These are phyloP conservation scores for Eriosoma lanigerum DNA, from an alignment of 1,140 invertebrate species.

Conservation along the genomic window DNA sequence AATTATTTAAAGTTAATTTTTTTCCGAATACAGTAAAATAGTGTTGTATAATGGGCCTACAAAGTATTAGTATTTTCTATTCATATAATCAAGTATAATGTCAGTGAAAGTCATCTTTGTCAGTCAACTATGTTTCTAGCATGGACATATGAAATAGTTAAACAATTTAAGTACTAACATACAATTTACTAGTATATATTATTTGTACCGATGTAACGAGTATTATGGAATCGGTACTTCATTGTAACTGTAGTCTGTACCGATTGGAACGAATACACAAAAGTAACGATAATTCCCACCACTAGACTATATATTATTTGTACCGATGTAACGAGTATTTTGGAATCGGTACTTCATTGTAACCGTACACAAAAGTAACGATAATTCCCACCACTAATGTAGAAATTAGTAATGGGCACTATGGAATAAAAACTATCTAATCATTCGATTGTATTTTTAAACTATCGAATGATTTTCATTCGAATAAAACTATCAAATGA, in stretches of 20 bases:
- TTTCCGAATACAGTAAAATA: background rate
- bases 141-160: background rate
- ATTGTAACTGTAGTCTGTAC: too few species aligned
- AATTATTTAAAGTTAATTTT: background rate
- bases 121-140: background rate
- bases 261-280: slow-evolving; percentile 4
- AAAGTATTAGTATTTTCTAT: background rate
- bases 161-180: background rate
- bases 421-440: too few species aligned
- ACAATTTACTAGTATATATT: background rate
- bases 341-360: too few species aligned
- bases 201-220: too few species aligned
- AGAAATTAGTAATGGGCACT: too few species aligned
- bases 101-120: background rate
- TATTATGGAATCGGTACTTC: background rate
- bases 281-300: slow-evolving; percentile 12
- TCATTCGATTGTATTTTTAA: too few species aligned
- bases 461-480: too few species aligned
- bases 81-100: background rate
- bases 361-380: too few species aligned
- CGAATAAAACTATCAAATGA: too few species aligned
- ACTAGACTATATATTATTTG: too few species aligned
- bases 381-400: too few species aligned
- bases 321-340: too few species aligned
- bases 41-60: background rate